A percentile compares a stretch with the other conserved stretches of the same genome.
Conservation (phyloP, 2,113 vertebrate genomes). For the Scomber japonicus region DNA sequence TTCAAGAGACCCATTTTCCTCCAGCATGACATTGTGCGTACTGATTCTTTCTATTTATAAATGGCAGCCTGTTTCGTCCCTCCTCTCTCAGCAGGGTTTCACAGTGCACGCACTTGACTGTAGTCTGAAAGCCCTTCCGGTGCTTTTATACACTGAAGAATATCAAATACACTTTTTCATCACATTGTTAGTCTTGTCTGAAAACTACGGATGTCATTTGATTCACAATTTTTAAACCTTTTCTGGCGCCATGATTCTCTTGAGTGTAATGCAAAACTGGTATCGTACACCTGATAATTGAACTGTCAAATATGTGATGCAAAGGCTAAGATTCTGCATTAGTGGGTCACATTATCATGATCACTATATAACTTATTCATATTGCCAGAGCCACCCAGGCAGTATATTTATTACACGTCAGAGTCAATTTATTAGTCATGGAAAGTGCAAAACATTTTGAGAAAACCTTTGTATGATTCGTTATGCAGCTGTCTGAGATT, state of each 20-base stretch:
- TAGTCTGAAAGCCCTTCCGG: conserved; percentile 39
- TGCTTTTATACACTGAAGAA: conserved; percentile 29
- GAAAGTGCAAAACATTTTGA: too few relatives aligned
- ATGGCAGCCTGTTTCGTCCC: conserved; percentile 56
- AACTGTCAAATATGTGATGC: background rate
- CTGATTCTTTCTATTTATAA: conserved; percentile 78
- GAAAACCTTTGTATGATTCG: too few relatives aligned
- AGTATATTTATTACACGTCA: background rate
- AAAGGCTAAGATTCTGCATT: background rate
- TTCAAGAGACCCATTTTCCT: conserved; percentile 70
- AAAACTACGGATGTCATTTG: background rate
- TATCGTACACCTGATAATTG: background rate
- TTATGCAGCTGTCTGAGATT: too few relatives aligned
- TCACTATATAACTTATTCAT: too few relatives aligned
- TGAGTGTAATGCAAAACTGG: background rate
- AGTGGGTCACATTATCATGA: background rate
- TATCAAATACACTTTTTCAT: conserved; percentile 14
- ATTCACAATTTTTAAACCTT: background rate
- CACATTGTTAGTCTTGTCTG: conserved; percentile 1
- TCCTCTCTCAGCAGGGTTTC: conserved; percentile 52
- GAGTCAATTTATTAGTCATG: background rate
- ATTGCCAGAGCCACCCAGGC: too few relatives aligned
- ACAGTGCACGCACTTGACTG: conserved; percentile 45
- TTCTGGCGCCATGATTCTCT: background rate
- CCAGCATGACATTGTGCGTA: conserved; percentile 63